These are phyloP conservation scores for Thrips palmi DNA, from an alignment of 1,140 invertebrate genomes.

Conservation along the genomic window DNA sequence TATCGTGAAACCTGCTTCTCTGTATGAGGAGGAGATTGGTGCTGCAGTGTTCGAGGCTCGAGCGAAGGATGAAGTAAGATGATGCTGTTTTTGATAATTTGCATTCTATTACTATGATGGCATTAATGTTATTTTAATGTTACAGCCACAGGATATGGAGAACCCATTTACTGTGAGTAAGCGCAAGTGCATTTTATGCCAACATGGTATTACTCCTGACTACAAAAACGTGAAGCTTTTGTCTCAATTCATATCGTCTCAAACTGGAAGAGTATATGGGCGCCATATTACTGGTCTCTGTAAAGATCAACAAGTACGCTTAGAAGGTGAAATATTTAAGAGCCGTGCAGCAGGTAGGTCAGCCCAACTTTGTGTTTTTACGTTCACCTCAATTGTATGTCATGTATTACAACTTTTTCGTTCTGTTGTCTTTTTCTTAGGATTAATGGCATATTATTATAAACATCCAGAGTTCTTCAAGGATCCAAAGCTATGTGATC, in stretches of 20 bases:
- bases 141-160: conserved; percentile 41
- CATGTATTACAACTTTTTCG: no score
- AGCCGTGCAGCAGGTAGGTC: conserved; percentile 41
- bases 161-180: conserved; percentile 71
- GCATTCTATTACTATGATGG: no score
- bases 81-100: no score
- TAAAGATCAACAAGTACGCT: conserved; percentile 43
- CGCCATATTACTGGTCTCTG: conserved; percentile 82
- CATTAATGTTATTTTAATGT: no score
- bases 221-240: conserved; percentile 85
- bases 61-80: no score
- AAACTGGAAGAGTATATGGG: conserved; percentile 79
- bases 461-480: conserved; percentile 57
- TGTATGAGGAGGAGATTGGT: no score
- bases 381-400: no score
- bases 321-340: conserved; percentile 51
- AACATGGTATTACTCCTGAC: conserved; percentile 59
- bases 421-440: conserved; percentile 20
- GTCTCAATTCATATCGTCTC: conserved; percentile 89
- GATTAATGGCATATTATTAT: conserved; percentile 53
- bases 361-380: conserved; percentile 1
- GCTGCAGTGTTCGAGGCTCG: no score
- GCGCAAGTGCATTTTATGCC: conserved; percentile 69
- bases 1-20: no score
- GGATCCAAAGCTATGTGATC: conserved; percentile 76